These are phyloP conservation scores for Apistogramma diplotaenia DNA, from an alignment of 2,113 vertebrate species.

Conservation along the genomic window DNA sequence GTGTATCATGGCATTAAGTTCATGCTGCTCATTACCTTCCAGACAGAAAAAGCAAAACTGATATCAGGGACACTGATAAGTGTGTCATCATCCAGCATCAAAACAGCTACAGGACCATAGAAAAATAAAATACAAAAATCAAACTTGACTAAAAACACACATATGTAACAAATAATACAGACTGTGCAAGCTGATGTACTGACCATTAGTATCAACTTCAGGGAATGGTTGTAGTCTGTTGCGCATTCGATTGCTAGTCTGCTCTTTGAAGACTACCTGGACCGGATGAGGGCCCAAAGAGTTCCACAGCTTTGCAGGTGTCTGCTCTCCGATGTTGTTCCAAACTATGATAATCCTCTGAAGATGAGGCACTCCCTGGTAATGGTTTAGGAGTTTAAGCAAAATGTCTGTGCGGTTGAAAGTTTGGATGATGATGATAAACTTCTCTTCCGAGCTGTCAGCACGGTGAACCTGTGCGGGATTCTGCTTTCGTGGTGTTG, in stretches of 20 bases:
- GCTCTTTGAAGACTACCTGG: slow-evolving; percentile 88
- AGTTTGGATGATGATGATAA: slow-evolving; percentile 93
- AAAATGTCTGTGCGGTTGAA: slow-evolving; percentile 92
- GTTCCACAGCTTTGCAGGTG: slow-evolving; percentile 85
- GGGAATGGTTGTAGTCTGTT: slow-evolving; percentile 89
- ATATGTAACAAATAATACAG: background rate
- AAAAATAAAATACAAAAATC: background rate
- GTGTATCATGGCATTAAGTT: background rate
- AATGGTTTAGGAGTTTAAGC: slow-evolving; percentile 91
- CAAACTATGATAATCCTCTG: slow-evolving; percentile 88
- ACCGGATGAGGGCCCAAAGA: slow-evolving; percentile 88
- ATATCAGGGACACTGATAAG: slow-evolving; percentile 91
- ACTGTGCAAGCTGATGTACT: background rate
- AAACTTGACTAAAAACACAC: background rate
- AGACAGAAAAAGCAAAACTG: slow-evolving; percentile 91
- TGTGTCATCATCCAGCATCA: slow-evolving; percentile 95
- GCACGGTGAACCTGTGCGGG: background rate
- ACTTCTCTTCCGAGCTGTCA: slow-evolving; percentile 63
- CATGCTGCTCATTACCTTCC: slow-evolving; percentile 84
- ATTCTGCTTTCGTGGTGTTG: background rate
- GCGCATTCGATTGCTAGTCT: slow-evolving; percentile 86
- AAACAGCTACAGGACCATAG: slow-evolving; percentile 76
- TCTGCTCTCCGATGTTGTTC: slow-evolving; percentile 88
- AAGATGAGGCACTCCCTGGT: slow-evolving; percentile 87
- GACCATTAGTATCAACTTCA: slow-evolving; percentile 88